Percentiles rank a stretch among this genome's conserved stretches.
These are phyloP conservation scores for roundworm (Caenorhabditis elegans) DNA, from an alignment of 1,140 invertebrate species.

Conservation along the genomic window DNA sequence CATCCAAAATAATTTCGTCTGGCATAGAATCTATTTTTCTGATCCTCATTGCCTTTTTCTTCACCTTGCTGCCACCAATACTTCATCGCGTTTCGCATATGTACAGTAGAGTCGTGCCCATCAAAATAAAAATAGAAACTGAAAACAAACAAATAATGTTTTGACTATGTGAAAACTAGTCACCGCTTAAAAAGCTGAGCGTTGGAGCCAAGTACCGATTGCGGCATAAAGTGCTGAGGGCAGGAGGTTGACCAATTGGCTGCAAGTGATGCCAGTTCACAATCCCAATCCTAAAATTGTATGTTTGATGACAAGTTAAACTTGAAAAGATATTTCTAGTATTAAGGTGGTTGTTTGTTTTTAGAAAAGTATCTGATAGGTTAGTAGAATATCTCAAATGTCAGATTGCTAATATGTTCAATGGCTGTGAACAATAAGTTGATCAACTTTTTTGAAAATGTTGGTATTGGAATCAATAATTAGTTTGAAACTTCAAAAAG, in stretches of 20 bases:
- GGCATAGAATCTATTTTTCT: conserved; percentile 18
- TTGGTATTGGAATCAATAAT: no score
- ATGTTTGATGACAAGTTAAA: no score
- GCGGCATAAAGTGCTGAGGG: conserved; percentile 30
- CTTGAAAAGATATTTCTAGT: no score
- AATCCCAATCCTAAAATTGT: conserved; percentile 35
- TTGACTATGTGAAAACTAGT: not conserved
- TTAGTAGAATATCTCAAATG: no score
- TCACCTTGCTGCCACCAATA: conserved; percentile 38
- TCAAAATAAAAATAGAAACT: conserved; percentile 36
- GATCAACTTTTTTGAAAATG: no score
- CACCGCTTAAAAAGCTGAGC: conserved; percentile 35
- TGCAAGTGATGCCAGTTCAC: not conserved
- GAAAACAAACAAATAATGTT: not conserved
- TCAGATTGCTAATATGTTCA: no score
- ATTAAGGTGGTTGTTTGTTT: no score
- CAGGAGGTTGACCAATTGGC: conserved; percentile 6
- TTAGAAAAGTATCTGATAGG: no score
- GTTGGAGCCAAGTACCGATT: conserved; percentile 13
- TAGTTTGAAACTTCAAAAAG: no score
- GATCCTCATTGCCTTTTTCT: conserved; percentile 23
- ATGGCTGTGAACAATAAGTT: no score
- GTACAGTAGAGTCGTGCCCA: conserved; percentile 26
- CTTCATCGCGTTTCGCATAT: conserved; percentile 38
- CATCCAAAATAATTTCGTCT: conserved; percentile 13